Evolutionary conservation across 1,140 invertebrate species (phyloP), one percentile per base, ranked within the genome.

Genomic region (Oncopodura yosiiana): DNA sequence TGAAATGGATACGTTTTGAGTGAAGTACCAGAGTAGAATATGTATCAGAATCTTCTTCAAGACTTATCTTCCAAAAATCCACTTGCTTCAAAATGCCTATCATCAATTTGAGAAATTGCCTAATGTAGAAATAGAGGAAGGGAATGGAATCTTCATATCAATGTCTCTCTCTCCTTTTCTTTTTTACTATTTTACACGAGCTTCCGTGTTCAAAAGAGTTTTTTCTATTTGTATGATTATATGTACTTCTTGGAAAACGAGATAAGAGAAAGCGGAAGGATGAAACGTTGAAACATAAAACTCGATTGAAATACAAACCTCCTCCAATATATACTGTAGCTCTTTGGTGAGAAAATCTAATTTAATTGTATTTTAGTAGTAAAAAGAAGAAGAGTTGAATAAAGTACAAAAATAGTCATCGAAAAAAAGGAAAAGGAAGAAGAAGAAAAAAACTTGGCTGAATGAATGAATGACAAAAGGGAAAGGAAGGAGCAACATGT

Each of bases 31-130:
- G 11, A 9, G 18, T 44, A 21, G 51, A 29, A 54, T 54, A 50
- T 50, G 52, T 54, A 53, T 53, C 38, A 46, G 43, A 52, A 59
- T 49, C 46, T 52, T 37, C 45, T 49, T 37, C 49, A 49, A 36
- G 6, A 16, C 9, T 3, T 48, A 24, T n/a, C 45, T 53, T 21
- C 32, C 41, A 21, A 19, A 38, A 4, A 23, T 8, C 16, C 29
- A 27, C 36, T 51, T 46, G 44, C 18, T 26, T 24, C 41, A 30
- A 52, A 59, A 45, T 50, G 43, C 49, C 51, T 27, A 18, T 57
- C 59, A 57, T 61, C 59, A 61, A 61, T 61, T 61, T 61, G 59
- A 61, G 49, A 61, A 55, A 61, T 61, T 56, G 59, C 29, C 19
- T 50, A 49, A 53, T 61, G 45, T 49, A 52, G 18, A 50, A 32